phyloP scores from a whole-genome alignment of 35 echinoderm and acorn worm species.

The Chiridota heheva region DNA sequence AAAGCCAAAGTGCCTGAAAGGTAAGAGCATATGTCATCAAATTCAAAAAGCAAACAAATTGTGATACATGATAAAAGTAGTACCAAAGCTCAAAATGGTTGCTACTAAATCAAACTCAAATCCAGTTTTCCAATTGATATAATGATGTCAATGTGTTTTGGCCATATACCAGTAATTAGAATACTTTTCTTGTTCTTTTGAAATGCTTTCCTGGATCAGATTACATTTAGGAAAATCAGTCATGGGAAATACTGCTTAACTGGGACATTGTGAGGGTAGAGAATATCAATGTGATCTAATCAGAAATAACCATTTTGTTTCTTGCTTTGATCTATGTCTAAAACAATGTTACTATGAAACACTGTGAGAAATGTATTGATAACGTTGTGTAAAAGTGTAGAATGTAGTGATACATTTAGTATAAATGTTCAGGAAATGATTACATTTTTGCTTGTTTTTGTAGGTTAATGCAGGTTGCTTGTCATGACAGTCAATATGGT shows the following conservation, averaged over 20 bases:
- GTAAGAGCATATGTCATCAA: too few relatives aligned
- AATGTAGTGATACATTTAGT: not conserved
- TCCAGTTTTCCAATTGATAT: not conserved
- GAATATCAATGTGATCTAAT: too few relatives aligned
- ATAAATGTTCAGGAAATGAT: not conserved
- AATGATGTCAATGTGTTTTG: too few relatives aligned
- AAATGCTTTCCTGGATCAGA: not conserved
- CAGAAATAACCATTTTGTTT: too few relatives aligned
- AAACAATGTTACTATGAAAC: not conserved
- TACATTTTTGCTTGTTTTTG: not conserved
- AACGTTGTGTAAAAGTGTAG: not conserved
- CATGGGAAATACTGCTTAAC: too few relatives aligned
- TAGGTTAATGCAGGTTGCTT: slow-evolving; percentile 83
- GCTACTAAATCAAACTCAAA: not conserved
- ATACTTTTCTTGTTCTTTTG: not conserved
- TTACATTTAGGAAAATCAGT: too few relatives aligned
- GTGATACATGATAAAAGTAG: not conserved
- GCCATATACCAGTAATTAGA: not conserved
- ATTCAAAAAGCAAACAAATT: not conserved
- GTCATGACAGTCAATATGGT: slow-evolving; percentile 77
- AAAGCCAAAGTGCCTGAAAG: slow-evolving; percentile 68
- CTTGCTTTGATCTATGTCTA: too few relatives aligned
- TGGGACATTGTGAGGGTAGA: too few relatives aligned
- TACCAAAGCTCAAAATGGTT: not conserved
- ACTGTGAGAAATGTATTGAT: not conserved